phyloP scores from a whole-genome alignment of 2,113 vertebrate species.

The Tragulus kanchil region DNA sequence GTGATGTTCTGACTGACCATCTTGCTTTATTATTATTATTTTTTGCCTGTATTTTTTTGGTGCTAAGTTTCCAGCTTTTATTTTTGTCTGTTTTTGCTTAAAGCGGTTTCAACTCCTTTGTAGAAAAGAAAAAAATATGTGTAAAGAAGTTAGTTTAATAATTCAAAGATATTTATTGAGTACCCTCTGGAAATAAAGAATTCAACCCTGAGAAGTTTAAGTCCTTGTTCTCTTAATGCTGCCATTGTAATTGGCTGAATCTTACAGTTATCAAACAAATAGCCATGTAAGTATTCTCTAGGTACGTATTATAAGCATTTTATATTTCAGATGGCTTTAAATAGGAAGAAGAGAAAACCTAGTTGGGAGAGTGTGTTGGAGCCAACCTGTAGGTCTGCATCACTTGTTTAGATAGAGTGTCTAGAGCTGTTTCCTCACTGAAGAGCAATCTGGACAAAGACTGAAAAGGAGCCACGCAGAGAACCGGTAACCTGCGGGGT shows the following conservation, averaged over 20 bases:
- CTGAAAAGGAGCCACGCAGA: fast-evolving
- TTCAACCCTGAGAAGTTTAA: fast-evolving
- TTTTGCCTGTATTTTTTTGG: neutral
- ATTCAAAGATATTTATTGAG: neutral
- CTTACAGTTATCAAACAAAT: neutral
- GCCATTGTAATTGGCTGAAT: neutral
- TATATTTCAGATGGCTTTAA: neutral
- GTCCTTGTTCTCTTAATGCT: neutral
- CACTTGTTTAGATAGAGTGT: neutral
- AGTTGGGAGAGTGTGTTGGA: too few relatives aligned
- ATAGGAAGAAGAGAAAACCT: neutral
- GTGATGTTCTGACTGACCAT: neutral
- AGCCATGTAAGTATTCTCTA: neutral
- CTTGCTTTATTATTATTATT: neutral
- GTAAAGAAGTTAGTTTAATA: neutral
- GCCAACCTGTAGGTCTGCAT: neutral
- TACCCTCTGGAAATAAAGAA: neutral
- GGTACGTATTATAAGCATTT: too few relatives aligned
- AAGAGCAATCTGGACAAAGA: too few relatives aligned
- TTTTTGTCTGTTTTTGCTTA: neutral
- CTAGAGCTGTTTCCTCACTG: neutral
- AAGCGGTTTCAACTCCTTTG: neutral
- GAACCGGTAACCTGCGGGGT: neutral
- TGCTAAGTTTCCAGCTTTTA: neutral
- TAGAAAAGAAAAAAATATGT: neutral